phyloP scores from a whole-genome alignment of 2,797 vertebrate species.

The Heteromormyrus szaboi region DNA sequence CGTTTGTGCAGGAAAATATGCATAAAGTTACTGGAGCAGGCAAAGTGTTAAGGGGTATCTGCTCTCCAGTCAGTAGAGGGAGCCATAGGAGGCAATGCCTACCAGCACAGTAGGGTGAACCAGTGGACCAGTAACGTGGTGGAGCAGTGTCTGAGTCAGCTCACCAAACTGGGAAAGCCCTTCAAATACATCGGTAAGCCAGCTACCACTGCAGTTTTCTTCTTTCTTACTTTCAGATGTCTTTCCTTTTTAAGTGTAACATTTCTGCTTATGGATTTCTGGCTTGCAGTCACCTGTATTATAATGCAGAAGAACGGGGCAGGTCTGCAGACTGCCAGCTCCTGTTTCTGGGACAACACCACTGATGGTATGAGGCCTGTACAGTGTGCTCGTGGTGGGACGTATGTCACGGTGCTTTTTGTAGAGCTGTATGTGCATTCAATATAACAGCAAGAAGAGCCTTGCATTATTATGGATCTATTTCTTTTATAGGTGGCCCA shows the following conservation, averaged over 20 bases:
- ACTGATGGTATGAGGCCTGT: constrained; percentile 73
- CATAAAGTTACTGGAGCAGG: background rate
- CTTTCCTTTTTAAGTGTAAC: background rate
- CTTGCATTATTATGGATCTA: background rate
- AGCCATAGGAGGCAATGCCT: constrained; percentile 77
- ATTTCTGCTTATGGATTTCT: background rate
- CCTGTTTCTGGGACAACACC: constrained; percentile 91
- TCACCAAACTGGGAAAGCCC: constrained; percentile 85
- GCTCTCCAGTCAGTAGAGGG: constrained; percentile 73
- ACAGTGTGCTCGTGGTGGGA: background rate
- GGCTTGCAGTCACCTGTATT: constrained; percentile 74
- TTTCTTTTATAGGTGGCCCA: background rate
- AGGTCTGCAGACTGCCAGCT: constrained; percentile 82
- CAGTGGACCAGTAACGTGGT: constrained; percentile 85
- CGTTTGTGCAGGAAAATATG: background rate
- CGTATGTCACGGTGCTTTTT: background rate
- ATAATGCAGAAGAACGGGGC: constrained; percentile 97
- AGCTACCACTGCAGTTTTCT: background rate
- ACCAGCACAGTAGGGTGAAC: constrained; percentile 85
- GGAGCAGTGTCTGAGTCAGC: constrained; percentile 84
- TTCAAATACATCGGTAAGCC: constrained; percentile 88
- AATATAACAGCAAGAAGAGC: background rate
- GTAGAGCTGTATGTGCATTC: background rate
- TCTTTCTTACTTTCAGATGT: background rate
- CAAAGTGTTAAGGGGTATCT: background rate